Percentiles rank a stretch among this genome's conserved stretches.
phyloP scores from a whole-genome alignment of 2,888 invertebrate species.

The Phragmatobia fuliginosa region DNA sequence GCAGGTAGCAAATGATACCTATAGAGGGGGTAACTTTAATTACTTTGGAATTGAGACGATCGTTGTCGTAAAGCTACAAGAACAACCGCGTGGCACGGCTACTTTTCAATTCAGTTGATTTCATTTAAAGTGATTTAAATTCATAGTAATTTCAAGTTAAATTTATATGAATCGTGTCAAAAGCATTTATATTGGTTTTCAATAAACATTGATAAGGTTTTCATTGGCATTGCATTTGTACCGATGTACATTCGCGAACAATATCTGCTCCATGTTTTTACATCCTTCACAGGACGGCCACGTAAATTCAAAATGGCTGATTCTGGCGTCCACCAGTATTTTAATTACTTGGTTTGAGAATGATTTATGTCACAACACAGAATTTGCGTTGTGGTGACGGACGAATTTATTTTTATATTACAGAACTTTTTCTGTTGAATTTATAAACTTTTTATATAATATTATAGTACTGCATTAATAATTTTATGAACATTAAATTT shows the following conservation, averaged over 20 bases:
- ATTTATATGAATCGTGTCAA: not conserved
- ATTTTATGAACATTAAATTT: not conserved
- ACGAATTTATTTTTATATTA: conserved; percentile 42
- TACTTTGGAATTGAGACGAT: too few species aligned
- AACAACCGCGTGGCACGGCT: too few species aligned
- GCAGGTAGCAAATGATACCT: too few species aligned
- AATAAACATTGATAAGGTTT: conserved; percentile 42
- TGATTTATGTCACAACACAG: conserved; percentile 78
- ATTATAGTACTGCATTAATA: not conserved
- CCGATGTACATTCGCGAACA: conserved; percentile 40
- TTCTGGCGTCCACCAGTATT: conserved; percentile 82
- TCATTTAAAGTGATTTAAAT: too few species aligned
- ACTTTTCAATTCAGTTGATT: too few species aligned
- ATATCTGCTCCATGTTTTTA: conserved; percentile 53
- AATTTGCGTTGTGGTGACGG: conserved; percentile 41
- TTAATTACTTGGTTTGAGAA: conserved; percentile 85
- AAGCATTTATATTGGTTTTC: conserved; percentile 31
- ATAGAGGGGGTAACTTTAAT: too few species aligned
- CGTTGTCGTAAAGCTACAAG: too few species aligned
- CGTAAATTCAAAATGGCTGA: conserved; percentile 80
- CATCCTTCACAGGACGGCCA: conserved; percentile 47
- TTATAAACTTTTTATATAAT: not conserved
- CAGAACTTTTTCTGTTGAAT: not conserved
- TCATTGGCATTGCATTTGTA: conserved; percentile 54
- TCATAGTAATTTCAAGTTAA: not conserved